Evolutionary conservation across 37 sponge, comb jelly and placozoan species (phyloP).

Genomic region (Aplysina aerophoba): DNA sequence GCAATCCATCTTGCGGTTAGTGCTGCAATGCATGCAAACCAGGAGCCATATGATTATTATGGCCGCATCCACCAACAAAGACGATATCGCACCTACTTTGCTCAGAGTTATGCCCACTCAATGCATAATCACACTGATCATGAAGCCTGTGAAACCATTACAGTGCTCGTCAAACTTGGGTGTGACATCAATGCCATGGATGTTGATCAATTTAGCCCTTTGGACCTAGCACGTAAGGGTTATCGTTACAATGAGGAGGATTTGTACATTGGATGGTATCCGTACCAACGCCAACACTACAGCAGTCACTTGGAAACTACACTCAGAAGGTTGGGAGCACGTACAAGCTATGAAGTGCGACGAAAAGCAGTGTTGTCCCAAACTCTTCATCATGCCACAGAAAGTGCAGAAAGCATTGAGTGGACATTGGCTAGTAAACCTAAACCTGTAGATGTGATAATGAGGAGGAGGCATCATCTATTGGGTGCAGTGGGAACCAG

Average conservation of each 20-base stretch:
- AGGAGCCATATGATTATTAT: too few species aligned
- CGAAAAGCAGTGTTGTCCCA: neutral
- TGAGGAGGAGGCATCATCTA: neutral
- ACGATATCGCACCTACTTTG: too few species aligned
- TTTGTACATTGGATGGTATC: too few species aligned
- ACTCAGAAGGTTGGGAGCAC: neutral
- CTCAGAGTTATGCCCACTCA: too few species aligned
- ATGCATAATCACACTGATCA: too few species aligned
- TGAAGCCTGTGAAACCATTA: neutral
- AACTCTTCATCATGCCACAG: neutral
- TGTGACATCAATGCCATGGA: neutral
- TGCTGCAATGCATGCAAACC: neutral
- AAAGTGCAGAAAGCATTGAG: too few species aligned
- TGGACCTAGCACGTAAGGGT: neutral
- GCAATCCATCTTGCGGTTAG: slow-evolving; percentile 12
- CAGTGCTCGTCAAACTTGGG: neutral
- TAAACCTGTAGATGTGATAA: too few species aligned
- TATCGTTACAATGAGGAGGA: neutral
- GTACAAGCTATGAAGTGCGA: neutral
- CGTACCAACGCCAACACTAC: too few species aligned
- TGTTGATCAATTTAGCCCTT: neutral
- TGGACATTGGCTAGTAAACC: too few species aligned
- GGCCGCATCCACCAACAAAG: too few species aligned
- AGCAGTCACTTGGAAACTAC: neutral
- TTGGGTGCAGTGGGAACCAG: neutral